Base-by-base conservation (phyloP, 2,113 vertebrate species). In the Microcebus griseorufus region DNA sequence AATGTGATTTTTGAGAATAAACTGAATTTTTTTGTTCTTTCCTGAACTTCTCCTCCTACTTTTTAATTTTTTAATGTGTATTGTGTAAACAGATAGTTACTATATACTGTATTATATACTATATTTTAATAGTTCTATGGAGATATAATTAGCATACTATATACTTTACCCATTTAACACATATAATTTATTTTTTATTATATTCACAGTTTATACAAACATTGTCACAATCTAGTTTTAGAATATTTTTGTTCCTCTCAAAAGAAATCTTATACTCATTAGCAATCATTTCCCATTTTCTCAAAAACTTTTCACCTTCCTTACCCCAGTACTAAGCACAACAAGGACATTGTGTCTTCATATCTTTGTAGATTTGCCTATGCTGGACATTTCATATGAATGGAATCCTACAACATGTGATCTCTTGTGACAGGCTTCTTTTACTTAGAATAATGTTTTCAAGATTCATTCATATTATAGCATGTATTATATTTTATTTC, bases 371-470 rank as follows among this genome's bases (percentile, higher is more conserved):
- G 29, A 73, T 72, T 94, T 79, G 6, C 51, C 37, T 82, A 8
- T 70, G 76, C n/a, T 89, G 7, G 4, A 64, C 12, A 45, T 76
- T 94, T 93, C 51, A 80, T 80, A 16, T 60, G 42, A 85, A 32
- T 93, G 67, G 58, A 69, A 62, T 89, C 62, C 32, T 81, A 75
- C 1, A 94, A 39, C 73, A 75, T 89, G 79, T 80, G 58, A 37
- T 51, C 72, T 86, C 84, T 82, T 65, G n/a, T 67, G 42, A 58
- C 23, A 53, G 27, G n/a, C 79, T 86, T 84, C 60, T 65, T 93
- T 96, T 45, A 76, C n/a, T 81, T 85, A 32, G 29, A 93, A 64
- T 82, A 90, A 25, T 86, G 8, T 76, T 85, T 94, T 75, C 37
- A 88, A 39, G 8, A 3, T 81, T 92, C 39, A 81, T 42, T 48